Conservation (phyloP, 2,113 vertebrate species). For the Garra rufa region DNA sequence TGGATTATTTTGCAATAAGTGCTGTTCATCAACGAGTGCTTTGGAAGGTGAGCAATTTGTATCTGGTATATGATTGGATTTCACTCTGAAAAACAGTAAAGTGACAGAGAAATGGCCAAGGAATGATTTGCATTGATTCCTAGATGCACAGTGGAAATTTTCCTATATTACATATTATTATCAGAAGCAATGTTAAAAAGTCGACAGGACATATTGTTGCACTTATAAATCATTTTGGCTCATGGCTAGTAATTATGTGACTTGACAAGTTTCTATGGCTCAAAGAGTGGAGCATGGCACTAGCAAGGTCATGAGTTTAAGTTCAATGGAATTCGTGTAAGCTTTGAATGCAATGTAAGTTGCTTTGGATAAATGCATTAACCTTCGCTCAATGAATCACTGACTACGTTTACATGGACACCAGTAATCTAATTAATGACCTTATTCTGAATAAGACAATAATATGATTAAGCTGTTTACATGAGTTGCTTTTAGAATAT, state of each 20-base stretch:
- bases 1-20: constrained; percentile 22
- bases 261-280: background rate
- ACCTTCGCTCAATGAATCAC: background rate
- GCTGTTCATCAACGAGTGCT: background rate
- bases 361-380: background rate
- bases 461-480: too few species aligned
- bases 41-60: constrained; percentile 8
- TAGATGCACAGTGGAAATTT: background rate
- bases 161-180: background rate
- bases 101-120: background rate
- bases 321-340: background rate
- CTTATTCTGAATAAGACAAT: too few species aligned
- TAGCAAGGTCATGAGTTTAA: background rate
- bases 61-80: constrained; percentile 13
- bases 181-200: background rate
- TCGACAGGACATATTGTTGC: background rate
- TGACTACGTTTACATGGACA: too few species aligned
- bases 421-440: too few species aligned
- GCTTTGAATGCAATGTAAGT: background rate
- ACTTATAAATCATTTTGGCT: background rate
- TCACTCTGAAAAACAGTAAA: background rate
- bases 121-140: background rate
- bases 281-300: background rate
- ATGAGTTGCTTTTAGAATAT: too few species aligned
- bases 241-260: background rate